Conservation (phyloP, 1,140 invertebrate species). For the Orchestia grillus region DNA sequence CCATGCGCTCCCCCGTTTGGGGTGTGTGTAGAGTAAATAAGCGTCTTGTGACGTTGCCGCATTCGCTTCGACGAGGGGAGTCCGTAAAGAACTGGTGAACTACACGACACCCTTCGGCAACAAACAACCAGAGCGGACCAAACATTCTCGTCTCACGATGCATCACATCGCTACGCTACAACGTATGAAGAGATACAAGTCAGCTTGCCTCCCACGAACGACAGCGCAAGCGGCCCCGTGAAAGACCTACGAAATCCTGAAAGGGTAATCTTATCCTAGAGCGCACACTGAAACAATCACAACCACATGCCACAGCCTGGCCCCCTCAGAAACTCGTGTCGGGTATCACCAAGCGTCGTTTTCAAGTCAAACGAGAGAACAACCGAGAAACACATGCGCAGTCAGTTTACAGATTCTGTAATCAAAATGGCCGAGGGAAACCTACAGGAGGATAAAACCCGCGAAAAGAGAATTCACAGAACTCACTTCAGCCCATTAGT, state of each 20-base stretch:
- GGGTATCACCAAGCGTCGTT: background rate
- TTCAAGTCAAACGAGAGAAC: background rate
- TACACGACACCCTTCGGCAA: background rate
- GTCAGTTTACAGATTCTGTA: background rate
- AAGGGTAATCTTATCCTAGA: background rate
- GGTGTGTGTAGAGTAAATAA: background rate
- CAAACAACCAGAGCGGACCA: background rate
- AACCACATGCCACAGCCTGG: background rate
- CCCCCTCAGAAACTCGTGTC: background rate
- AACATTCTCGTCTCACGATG: background rate
- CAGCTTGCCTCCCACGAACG: background rate
- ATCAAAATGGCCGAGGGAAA: background rate
- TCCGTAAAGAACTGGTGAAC: background rate
- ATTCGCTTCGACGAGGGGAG: background rate
- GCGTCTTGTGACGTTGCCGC: slow-evolving; percentile 3
- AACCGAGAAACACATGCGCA: background rate
- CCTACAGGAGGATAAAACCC: background rate
- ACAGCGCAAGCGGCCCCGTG: background rate
- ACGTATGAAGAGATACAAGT: background rate
- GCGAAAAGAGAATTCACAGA: background rate
- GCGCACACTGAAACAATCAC: background rate
- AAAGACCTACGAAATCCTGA: background rate
- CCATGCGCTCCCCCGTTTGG: background rate
- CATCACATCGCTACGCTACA: background rate
- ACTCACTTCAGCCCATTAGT: background rate